Base-by-base conservation (phyloP, 2,888 invertebrate genomes). In the Scaeva pyrastri region DNA sequence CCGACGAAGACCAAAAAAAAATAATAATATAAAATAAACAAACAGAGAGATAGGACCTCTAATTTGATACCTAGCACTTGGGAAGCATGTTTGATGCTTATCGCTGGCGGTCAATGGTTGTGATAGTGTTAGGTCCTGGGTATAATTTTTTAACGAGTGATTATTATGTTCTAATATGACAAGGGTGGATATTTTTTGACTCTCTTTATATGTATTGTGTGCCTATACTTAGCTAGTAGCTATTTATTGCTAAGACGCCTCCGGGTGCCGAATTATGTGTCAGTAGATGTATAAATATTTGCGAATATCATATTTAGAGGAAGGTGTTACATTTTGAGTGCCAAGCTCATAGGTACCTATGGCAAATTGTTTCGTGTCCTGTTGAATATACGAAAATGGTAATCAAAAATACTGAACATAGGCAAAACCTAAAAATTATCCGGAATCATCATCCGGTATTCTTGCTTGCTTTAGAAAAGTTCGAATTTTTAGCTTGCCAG, bases 131-230 rank as follows among this genome's bases (percentile, higher is more conserved):
- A 71, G 77, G 86, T 82, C 82, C 82, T 86, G 82, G 60, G 82
- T 86, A 58, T 71, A 74, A 82, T 86, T 86, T 81, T 86, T 81
- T 86, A 86, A 86, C 86, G 82, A 86, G 86, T 82, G 86, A 86
- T 86, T 86, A 86, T 86, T 86, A 86, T 86, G 82, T 82, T 86
- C 86, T 86, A 86, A 86, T 86, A 86, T 86, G 86, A 86, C 82
- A 78, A 78, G 86, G 86, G 86, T 82, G 58, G 74, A 82, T 81
- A 60, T 84, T 71, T 84, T 75, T 60, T 39, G 36, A 19, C 36
- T 60, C 11, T 60, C 2, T 60, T n/a, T 58, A 60, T 58, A 21
- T 41, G 21, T 60, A 60, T 21, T 2, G 2, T 21, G 21, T 52
- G 64, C 19, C 26, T 11, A 5, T 64, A 58, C 36, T 19, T 58